phyloP scores from a whole-genome alignment of 2,113 vertebrate genomes.

The Eubucco bourcierii region DNA sequence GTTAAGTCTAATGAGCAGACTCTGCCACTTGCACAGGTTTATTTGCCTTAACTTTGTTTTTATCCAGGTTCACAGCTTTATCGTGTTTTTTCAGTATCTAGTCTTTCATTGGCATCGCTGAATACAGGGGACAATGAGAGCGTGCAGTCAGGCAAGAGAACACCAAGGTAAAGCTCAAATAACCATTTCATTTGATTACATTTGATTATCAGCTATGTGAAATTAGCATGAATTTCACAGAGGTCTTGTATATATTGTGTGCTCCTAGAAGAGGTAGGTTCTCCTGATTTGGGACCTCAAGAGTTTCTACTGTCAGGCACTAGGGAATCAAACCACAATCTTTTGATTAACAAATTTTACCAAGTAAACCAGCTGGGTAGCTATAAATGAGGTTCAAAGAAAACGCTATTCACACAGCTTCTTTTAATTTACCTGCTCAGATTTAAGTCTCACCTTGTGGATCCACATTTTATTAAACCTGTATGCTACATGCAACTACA shows the following conservation, averaged over 20 bases:
- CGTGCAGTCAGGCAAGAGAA: conserved; percentile 90
- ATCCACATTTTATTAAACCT: not conserved
- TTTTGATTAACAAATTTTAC: conserved; percentile 35
- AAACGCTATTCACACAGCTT: not conserved
- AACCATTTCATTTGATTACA: not conserved
- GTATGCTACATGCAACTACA: not conserved
- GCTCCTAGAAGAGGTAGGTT: not conserved
- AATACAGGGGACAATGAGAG: conserved; percentile 90
- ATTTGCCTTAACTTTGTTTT: conserved; percentile 73
- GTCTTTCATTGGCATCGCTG: conserved; percentile 93
- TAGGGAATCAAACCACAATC: not conserved
- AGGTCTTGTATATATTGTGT: not conserved
- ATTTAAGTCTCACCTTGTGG: not conserved
- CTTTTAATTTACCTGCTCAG: conserved; percentile 10
- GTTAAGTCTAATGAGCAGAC: conserved; percentile 68
- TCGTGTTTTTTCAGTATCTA: conserved; percentile 93
- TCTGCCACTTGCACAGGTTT: conserved; percentile 51
- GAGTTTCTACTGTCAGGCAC: not conserved
- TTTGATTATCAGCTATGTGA: not conserved
- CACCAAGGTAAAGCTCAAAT: conserved; percentile 83
- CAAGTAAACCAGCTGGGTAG: not conserved
- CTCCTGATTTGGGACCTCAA: not conserved
- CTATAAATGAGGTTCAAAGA: conserved; percentile 20
- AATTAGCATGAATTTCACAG: conserved; percentile 8
- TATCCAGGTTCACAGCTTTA: conserved; percentile 82